A percentile compares a stretch with the other conserved stretches of the same genome.
These are phyloP conservation scores for Goniozus legneri DNA, from an alignment of 1,140 invertebrate genomes.

Conservation along the genomic window DNA sequence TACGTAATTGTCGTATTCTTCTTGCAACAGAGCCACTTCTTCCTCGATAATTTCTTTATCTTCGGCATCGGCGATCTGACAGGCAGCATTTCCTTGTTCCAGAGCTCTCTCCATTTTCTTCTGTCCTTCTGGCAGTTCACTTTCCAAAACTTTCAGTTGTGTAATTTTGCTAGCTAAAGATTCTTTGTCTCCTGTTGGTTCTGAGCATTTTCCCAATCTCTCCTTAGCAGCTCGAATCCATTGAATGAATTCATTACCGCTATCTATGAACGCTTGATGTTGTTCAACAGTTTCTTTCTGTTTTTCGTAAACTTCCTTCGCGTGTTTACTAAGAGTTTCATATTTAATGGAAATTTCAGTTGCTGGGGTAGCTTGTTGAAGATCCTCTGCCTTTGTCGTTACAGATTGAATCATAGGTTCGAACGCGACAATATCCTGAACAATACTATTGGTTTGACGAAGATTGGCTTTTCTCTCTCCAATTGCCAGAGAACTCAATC, in stretches of 20 bases:
- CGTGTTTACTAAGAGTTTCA: constrained; percentile 83
- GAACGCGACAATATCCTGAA: constrained; percentile 91
- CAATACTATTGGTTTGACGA: constrained; percentile 88
- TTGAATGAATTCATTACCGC: constrained; percentile 84
- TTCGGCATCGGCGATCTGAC: constrained; percentile 76
- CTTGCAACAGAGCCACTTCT: constrained; percentile 83
- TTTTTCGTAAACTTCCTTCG: constrained; percentile 84
- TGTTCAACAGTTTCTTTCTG: constrained; percentile 87
- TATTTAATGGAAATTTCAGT: constrained; percentile 89
- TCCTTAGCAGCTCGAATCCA: constrained; percentile 90
- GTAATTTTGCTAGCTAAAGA: constrained; percentile 79
- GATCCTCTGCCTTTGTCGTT: constrained; percentile 84
- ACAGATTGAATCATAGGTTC: constrained; percentile 94
- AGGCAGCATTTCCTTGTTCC: constrained; percentile 77
- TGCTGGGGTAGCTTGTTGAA: constrained; percentile 80
- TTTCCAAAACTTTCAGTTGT: constrained; percentile 78
- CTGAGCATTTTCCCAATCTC: constrained; percentile 86
- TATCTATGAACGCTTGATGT: constrained; percentile 86
- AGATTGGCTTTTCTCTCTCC: constrained; percentile 83
- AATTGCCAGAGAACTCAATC: constrained; percentile 73
- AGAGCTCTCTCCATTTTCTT: constrained; percentile 78
- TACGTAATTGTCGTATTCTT: constrained; percentile 80
- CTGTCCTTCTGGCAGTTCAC: constrained; percentile 76
- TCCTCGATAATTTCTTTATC: constrained; percentile 89
- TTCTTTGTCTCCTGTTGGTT: constrained; percentile 92